Evolutionary conservation across 2,113 vertebrate genomes (phyloP), one percentile per base, ranked within the genome.

Genomic region (Mesembrinibis cayennensis): DNA sequence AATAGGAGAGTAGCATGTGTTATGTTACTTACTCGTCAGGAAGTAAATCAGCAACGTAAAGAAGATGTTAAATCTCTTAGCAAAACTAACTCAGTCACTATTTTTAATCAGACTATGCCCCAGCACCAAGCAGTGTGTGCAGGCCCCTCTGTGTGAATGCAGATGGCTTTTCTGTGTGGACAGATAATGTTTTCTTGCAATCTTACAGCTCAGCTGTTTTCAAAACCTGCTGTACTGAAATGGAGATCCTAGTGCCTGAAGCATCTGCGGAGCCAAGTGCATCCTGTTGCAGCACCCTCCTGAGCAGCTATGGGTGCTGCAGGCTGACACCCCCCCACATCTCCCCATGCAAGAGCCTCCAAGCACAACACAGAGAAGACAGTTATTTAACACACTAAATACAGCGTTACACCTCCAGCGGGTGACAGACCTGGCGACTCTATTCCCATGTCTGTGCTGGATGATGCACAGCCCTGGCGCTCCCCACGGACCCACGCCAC

Each of bases 21-120:
- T 95, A 82, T 80, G 83, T 82, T 94, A 91, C 95, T 97, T 93
- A 91, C 26, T 94, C 44, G 74, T 95, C 78, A 66, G 87, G 49
- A 96, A 94, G 73, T 77, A 89, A 95, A 95, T 82, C 91, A 87
- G 65, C 72, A 72, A 25, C 5, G 27, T 38, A 65, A 71, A 93
- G 88, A 91, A 71, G 78, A 95, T 42, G 80, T 87, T 82, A 84
- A 89, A 91, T 69, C 59, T 89, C 67, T 71, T 42, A 16, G 40
- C 55, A 89, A 94, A 94, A 89, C 27, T 30, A 74, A 38, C 30
- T 45, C 80, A 29, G 91, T 52, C 34, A 4, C 73, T 76, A 38
- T 49, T 94, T 89, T 93, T 36, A 69, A 53, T 23, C 44, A 16
- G 65, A 29, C 13, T 6, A 2, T 32, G 36, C 14, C 34, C 47